Evolutionary conservation across 2,888 invertebrate species (phyloP).

Genomic region (Ophion ventricosus): DNA sequence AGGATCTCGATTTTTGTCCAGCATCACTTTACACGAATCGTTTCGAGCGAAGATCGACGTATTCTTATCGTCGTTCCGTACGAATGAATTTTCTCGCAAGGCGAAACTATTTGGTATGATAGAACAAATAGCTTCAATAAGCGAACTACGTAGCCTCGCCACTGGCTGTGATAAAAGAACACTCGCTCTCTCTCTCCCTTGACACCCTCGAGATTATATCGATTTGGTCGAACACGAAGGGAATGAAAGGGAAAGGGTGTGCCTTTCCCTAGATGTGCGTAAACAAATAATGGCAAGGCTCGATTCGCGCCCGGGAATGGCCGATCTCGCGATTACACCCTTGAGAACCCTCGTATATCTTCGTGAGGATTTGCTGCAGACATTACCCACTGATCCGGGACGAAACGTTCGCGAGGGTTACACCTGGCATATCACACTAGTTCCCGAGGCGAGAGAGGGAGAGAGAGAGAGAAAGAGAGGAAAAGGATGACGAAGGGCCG

Average conservation of each 20-base stretch:
- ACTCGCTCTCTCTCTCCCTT: neutral
- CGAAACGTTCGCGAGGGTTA: constrained; percentile 49
- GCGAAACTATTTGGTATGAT: neutral
- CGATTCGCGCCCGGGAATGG: constrained; percentile 43
- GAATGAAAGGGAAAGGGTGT: constrained; percentile 12
- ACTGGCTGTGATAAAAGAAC: neutral
- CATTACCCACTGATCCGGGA: constrained; percentile 59
- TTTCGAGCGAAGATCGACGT: too few relatives aligned
- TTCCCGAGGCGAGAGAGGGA: constrained; percentile 5
- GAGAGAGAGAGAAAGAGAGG: constrained; percentile 11
- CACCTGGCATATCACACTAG: constrained; percentile 43
- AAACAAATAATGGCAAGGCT: constrained; percentile 56
- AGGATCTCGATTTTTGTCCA: too few relatives aligned
- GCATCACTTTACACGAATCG: too few relatives aligned
- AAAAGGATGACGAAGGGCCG: neutral
- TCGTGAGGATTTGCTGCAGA: constrained; percentile 59
- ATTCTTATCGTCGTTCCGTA: too few relatives aligned
- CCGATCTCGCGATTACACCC: constrained; percentile 59
- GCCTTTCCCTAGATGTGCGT: constrained; percentile 27
- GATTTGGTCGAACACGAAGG: constrained; percentile 37
- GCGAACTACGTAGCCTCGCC: neutral
- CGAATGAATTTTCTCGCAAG: constrained; percentile 32
- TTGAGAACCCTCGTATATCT: constrained; percentile 58
- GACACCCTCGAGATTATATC: constrained; percentile 20
- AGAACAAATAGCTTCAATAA: constrained; percentile 2